Evolutionary conservation across 2,113 vertebrate genomes (phyloP), one percentile per base, ranked within the genome.

Genomic region (Ciconia maguari): DNA sequence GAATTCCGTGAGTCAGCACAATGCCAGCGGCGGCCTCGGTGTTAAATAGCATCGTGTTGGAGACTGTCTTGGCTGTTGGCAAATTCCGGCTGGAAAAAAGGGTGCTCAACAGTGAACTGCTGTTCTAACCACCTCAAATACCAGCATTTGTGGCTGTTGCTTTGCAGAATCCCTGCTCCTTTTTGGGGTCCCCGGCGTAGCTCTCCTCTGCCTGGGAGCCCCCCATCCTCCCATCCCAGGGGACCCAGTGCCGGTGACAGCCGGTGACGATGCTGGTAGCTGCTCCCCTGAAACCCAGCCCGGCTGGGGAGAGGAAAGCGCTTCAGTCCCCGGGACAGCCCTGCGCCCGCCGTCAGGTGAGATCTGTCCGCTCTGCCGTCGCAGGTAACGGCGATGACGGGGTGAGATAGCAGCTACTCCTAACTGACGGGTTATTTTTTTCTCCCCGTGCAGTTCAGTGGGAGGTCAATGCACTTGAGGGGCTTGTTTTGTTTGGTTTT

Each of bases 321-420:
- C 29, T 36, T 51, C 26, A 4, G 6, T n/a, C 7, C 26, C 49
- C 0, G 1, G 41, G 38, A 34, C 27, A 17, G 83, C 5, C 2
- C 32, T 6, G 24, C n/a, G 49, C 30, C 54, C 2, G 14, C 69
- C 1, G 11, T 87, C 87, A 54, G 85, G 51, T 27, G 85, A 10
- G 79, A 49, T 34, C 57, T 42, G 32, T 12, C 90, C 61, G 72
- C 90, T 58, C 51, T 1, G 2, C 12, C 25, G 9, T 13, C 1
- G 0, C 78, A 46, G 87, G 83, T 77, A 7, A 4, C 1, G 0
- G 55, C 1, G 0, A 34, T 19, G 83, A 58, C 1, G 12, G 12
- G 38, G 32, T 18, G 32, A 70, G 80, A 51, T 11, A 90, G 66
- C 84, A 94, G 87, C 94, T 86, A 2, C 89, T 85, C 70, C 42